Conservation (phyloP, 2,113 vertebrate genomes). For the Ginglymostoma cirratum region DNA sequence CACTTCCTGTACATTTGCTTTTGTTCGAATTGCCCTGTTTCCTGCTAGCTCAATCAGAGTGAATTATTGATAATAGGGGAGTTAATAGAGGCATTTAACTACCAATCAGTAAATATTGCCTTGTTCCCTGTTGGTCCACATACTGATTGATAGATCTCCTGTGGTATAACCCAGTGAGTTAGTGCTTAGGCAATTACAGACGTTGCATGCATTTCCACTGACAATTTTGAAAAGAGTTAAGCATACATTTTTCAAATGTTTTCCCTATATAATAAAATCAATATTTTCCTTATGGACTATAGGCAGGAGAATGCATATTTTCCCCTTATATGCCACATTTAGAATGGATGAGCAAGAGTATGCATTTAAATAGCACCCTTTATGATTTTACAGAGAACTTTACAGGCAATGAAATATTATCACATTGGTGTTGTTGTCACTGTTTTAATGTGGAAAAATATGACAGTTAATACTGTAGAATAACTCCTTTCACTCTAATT, state of each 20-base stretch:
- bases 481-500: too few species aligned
- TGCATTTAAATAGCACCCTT: background rate
- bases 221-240: background rate
- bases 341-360: background rate
- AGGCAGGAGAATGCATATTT: background rate
- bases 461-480: background rate
- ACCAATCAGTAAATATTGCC: conserved; percentile 9
- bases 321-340: background rate
- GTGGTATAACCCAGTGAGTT: background rate
- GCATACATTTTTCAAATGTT: background rate
- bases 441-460: background rate
- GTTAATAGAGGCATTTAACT: conserved; percentile 19
- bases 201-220: background rate
- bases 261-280: background rate
- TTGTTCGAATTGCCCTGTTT: conserved; percentile 13
- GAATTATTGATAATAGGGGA: conserved; percentile 7
- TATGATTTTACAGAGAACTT: background rate
- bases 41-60: background rate
- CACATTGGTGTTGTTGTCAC: too few species aligned
- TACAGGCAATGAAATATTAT: background rate
- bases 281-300: background rate
- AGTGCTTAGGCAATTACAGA: background rate
- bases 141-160: background rate
- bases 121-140: background rate
- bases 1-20: conserved; percentile 18